Conservation (phyloP, 2,113 vertebrate genomes). For the Nyctereutes procyonoides region DNA sequence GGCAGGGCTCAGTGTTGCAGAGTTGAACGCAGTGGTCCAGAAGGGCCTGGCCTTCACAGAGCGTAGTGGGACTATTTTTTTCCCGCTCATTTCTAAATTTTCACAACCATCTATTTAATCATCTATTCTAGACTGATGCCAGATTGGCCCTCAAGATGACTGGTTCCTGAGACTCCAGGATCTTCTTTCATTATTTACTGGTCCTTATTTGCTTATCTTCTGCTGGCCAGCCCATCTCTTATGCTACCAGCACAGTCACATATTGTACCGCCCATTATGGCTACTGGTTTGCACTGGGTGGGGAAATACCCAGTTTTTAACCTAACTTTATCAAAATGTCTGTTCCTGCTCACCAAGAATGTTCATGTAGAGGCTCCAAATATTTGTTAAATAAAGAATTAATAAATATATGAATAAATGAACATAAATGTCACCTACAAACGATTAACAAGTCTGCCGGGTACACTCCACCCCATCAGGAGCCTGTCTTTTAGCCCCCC, state of each 20-base stretch:
- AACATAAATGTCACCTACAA: neutral
- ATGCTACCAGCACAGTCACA: neutral
- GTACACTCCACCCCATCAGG: neutral
- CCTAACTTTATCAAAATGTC: slow-evolving; percentile 28
- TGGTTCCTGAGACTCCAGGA: neutral
- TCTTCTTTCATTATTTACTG: slow-evolving; percentile 6
- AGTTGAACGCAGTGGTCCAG: neutral
- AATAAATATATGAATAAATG: slow-evolving; percentile 31
- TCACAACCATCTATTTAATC: neutral
- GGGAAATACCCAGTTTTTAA: neutral
- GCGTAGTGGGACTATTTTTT: neutral
- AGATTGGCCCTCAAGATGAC: neutral
- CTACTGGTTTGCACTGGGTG: neutral
- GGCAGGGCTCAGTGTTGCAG: neutral
- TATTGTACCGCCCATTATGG: neutral
- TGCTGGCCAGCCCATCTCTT: neutral
- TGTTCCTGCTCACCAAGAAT: slow-evolving; percentile 2
- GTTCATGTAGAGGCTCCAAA: neutral
- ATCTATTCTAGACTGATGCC: slow-evolving; percentile 20
- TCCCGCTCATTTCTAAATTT: slow-evolving; percentile 40
- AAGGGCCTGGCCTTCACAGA: neutral
- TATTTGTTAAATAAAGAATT: slow-evolving; percentile 44
- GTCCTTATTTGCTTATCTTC: neutral
- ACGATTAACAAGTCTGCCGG: neutral
- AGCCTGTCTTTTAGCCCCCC: neutral